Conservation (phyloP, 1,140 invertebrate species). For the Cyclargus thomasi region DNA sequence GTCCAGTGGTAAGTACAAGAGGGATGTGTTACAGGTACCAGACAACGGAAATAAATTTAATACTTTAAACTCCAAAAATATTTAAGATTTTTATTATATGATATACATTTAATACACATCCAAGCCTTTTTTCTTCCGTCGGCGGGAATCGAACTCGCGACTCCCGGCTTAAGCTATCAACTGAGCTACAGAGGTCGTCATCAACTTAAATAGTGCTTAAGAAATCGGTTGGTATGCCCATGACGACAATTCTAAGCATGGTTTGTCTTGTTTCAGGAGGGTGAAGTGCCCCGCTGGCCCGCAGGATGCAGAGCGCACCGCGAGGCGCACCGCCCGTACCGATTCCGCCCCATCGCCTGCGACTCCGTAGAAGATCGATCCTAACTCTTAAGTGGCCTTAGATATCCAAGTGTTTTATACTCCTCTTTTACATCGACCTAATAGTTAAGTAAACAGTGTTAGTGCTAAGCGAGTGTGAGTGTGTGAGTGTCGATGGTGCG, state of each 20-base stretch:
- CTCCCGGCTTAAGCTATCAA: too few relatives aligned
- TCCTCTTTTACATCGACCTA: conserved; percentile 67
- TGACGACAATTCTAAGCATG: not conserved
- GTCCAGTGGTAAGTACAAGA: too few relatives aligned
- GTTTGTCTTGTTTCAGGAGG: conserved; percentile 50
- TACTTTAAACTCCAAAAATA: too few relatives aligned
- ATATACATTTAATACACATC: too few relatives aligned
- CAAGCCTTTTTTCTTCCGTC: too few relatives aligned
- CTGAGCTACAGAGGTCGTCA: too few relatives aligned
- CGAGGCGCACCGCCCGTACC: conserved; percentile 56
- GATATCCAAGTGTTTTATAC: conserved; percentile 68
- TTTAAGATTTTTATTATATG: too few relatives aligned
- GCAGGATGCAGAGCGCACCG: conserved; percentile 68
- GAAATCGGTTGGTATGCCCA: too few relatives aligned
- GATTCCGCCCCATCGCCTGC: conserved; percentile 51
- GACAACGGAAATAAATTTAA: too few relatives aligned
- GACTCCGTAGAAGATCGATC: conserved; percentile 60
- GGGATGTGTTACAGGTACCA: too few relatives aligned
- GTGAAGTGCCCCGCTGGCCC: conserved; percentile 42
- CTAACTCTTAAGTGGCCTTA: conserved; percentile 68
- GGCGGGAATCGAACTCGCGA: too few relatives aligned
- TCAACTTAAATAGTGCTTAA: too few relatives aligned
- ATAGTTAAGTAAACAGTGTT: conserved; percentile 57
- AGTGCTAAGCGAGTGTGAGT: conserved; percentile 62
- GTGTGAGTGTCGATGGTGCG: conserved; percentile 69